Evolutionary conservation across 2,888 invertebrate species (phyloP), one percentile per base, ranked within the genome.

Genomic region (Pseudoips prasinana): DNA sequence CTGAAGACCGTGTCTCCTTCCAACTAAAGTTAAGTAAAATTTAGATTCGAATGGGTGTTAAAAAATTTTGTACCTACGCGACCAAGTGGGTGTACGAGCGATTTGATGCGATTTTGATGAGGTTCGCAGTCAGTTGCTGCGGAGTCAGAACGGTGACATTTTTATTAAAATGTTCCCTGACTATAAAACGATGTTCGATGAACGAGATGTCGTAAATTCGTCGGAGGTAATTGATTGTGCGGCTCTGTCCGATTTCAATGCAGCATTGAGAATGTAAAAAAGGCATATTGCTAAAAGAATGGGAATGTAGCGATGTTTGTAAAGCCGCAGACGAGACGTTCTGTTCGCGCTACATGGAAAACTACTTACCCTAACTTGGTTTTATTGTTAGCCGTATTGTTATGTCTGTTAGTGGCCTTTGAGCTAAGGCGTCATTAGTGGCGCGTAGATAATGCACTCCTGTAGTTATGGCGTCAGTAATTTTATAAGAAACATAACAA

Each of bases 291-390:
- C 34, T 57, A 47, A 62, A 67, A 56, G 66, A 69, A 66, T 67
- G 58, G 48, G 48, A 49, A 59, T 52, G 43, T 50, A 46, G 42
- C 39, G 44, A 40, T 45, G 33, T 24, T 29, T 54, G 54, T 58
- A 46, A 33, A 46, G 51, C 53, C 64, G 44, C 70, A 73, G 70
- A 65, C 74, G 70, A 62, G 72, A 74, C 73, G 64, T 47, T 56
- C 47, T 14, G 31, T 34, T 53, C 64, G 49, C 46, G 56, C 50
- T 69, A 87, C 87, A 87, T 76, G 86, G 73, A 82, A 87, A 87
- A 79, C 79, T 86, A 87, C 87, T 88, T 86, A 87, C 68, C 72
- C 67, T 70, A 62, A 83, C 81, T 80, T 73, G 64, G 73, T 78
- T 85, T 82, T 78, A 80, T 83, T 79, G 81, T 83, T 77, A 74